These are phyloP conservation scores for Mus caroli DNA, from an alignment of 2,797 vertebrate species.

Conservation along the genomic window DNA sequence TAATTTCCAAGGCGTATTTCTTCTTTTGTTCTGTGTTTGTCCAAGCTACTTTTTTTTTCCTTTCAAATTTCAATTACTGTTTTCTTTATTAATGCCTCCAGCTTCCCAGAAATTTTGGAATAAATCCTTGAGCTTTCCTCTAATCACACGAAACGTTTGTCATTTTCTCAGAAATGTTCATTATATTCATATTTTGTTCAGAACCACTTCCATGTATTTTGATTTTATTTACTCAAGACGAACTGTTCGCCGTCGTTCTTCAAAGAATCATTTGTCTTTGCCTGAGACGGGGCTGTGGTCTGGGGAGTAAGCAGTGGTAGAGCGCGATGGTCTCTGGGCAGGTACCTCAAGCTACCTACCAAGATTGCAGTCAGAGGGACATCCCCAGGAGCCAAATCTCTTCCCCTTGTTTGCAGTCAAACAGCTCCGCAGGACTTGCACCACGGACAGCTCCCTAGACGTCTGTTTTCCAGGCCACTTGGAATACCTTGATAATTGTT, in stretches of 20 bases:
- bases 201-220: conserved; percentile 53
- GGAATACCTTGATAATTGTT: conserved; percentile 13
- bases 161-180: conserved; percentile 47
- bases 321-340: background rate
- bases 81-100: conserved; percentile 57
- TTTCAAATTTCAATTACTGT: conserved; percentile 15
- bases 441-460: background rate
- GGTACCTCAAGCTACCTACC: background rate
- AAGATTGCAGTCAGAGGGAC: background rate
- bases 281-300: background rate
- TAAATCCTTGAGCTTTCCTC: conserved; percentile 38
- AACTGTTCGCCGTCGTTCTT: conserved; percentile 45
- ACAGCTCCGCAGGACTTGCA: background rate
- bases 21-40: conserved; percentile 52
- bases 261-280: conserved; percentile 14
- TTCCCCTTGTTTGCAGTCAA: background rate
- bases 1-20: background rate
- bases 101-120: conserved; percentile 59
- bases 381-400: background rate
- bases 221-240: conserved; percentile 5
- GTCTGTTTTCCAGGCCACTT: background rate
- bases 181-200: conserved; percentile 27
- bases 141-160: conserved; percentile 35
- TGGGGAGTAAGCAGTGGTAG: background rate
- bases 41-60: background rate